Percentiles rank a stretch among this genome's conserved stretches.
These are phyloP conservation scores for Mixornis gularis DNA, from an alignment of 2,113 vertebrate species.

Conservation along the genomic window DNA sequence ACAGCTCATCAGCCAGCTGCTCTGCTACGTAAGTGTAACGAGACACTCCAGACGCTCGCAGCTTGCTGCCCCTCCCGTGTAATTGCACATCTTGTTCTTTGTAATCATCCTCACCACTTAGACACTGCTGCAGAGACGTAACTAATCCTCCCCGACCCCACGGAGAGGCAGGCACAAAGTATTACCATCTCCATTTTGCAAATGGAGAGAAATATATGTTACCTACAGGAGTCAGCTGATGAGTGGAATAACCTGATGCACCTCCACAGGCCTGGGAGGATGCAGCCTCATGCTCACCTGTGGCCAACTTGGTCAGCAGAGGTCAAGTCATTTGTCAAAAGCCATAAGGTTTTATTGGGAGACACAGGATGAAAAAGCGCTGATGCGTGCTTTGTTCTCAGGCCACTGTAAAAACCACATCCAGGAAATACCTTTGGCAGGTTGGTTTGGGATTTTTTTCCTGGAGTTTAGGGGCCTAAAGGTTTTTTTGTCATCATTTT, in stretches of 20 bases:
- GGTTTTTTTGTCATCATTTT: not conserved
- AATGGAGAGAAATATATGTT: not conserved
- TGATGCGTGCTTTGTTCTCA: not conserved
- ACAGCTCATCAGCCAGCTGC: slow-evolving; percentile 51
- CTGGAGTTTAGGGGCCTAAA: accelerated
- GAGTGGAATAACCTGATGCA: not conserved
- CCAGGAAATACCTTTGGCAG: not conserved
- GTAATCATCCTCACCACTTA: slow-evolving; percentile 18
- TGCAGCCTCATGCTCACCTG: accelerated
- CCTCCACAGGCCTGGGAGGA: not conserved
- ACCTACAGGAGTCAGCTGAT: not conserved
- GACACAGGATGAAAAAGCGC: not conserved
- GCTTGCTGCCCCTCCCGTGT: slow-evolving; percentile 26
- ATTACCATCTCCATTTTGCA: not conserved
- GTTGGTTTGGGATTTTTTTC: not conserved
- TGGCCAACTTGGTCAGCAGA: not conserved
- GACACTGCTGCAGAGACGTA: not conserved
- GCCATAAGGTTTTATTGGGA: not conserved
- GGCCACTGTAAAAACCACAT: not conserved
- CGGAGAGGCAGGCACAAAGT: not conserved
- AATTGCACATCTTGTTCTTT: slow-evolving; percentile 44
- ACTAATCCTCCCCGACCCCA: slow-evolving; percentile 28
- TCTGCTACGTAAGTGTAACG: not conserved
- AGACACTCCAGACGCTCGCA: slow-evolving; percentile 25
- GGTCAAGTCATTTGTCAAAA: not conserved